A percentile compares a stretch with the other conserved stretches of the same genome.
These are phyloP conservation scores for Ptilonorhynchus violaceus DNA, from an alignment of 2,113 vertebrate species.

Conservation along the genomic window DNA sequence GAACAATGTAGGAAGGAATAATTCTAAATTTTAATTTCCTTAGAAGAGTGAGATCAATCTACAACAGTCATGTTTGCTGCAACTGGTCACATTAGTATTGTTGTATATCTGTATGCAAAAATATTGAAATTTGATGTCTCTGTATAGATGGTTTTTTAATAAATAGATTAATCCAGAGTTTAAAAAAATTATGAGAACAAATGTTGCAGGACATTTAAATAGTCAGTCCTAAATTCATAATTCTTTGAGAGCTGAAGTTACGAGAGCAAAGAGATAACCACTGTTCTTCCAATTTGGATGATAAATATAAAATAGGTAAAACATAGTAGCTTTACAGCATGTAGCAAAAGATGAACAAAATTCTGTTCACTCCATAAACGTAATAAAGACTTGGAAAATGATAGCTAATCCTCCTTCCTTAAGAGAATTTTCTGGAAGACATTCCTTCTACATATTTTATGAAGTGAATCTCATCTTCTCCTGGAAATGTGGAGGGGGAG, in stretches of 20 bases:
- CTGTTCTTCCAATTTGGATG: background rate
- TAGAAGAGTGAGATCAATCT: background rate
- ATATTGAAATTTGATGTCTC: background rate
- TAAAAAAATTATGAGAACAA: background rate
- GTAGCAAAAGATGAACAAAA: background rate
- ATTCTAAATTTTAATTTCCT: background rate
- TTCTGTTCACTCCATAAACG: background rate
- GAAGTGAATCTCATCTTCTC: background rate
- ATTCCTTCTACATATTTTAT: background rate
- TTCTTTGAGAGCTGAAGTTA: background rate
- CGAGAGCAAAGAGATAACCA: background rate
- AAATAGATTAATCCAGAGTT: background rate
- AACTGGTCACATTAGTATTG: background rate
- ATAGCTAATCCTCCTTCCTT: background rate
- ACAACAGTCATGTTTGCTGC: background rate
- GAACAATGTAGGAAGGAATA: background rate
- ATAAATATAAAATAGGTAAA: background rate
- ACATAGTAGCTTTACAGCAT: background rate
- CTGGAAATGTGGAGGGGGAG: background rate
- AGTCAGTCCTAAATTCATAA: background rate
- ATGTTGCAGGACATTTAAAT: background rate
- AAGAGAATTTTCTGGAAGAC: background rate
- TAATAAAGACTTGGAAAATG: background rate
- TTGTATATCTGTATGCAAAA: background rate
- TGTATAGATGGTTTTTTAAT: background rate